Conservation (phyloP, 2,888 invertebrate genomes). For the Phaedon cochleariae region DNA sequence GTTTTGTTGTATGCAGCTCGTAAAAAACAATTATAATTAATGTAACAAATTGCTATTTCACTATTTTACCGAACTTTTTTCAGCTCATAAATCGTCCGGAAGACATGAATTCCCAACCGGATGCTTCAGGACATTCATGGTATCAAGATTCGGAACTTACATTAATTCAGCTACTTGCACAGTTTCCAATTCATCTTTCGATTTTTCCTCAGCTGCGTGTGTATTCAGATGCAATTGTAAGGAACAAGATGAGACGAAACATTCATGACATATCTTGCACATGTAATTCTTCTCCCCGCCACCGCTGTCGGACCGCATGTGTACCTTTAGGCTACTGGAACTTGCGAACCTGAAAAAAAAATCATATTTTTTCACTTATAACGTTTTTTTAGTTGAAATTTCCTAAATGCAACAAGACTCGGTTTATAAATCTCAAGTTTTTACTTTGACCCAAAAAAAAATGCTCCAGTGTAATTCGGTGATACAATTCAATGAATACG, state of each 20-base stretch:
- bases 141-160: constrained; percentile 56
- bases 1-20: no score
- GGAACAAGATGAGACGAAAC: constrained; percentile 51
- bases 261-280: constrained; percentile 58
- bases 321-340: constrained; percentile 57
- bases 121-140: no score
- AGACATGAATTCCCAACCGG: no score
- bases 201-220: constrained; percentile 47
- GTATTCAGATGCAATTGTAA: constrained; percentile 51
- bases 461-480: no score
- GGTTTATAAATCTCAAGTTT: no score
- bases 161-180: constrained; percentile 58
- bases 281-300: constrained; percentile 53
- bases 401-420: no score
- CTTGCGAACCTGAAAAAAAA: constrained; percentile 55
- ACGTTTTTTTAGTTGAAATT: background rate
- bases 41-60: no score
- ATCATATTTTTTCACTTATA: constrained; percentile 2
- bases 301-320: constrained; percentile 55
- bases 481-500: no score
- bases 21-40: no score
- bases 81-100: no score
- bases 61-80: no score
- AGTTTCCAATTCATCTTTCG: constrained; percentile 51
- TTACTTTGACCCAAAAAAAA: no score